Conservation (phyloP, 2,113 vertebrate species). For the Tiliqua scincoides region DNA sequence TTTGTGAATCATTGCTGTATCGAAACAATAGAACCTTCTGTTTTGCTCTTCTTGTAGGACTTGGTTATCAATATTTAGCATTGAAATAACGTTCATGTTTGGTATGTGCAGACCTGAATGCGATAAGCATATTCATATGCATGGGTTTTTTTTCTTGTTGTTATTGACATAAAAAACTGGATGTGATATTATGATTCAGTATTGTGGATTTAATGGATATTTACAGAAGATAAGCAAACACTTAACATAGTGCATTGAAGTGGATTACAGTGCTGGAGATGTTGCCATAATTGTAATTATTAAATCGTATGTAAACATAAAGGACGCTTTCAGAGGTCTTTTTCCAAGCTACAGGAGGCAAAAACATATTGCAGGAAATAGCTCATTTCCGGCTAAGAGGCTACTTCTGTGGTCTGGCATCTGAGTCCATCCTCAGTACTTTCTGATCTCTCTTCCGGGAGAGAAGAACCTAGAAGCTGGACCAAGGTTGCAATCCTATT, state of each 20-base stretch:
- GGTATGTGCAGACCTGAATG: background rate
- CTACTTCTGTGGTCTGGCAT: too few species aligned
- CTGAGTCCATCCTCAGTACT: too few species aligned
- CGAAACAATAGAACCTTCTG: background rate
- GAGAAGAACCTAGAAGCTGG: background rate
- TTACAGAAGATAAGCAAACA: background rate
- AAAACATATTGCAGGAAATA: background rate
- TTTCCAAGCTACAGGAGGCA: background rate
- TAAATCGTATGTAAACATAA: constrained; percentile 3
- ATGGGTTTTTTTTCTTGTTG: background rate
- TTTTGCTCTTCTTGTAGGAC: background rate
- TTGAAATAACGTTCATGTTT: background rate
- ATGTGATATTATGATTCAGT: background rate
- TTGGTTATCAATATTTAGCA: background rate
- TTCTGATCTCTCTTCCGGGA: too few species aligned
- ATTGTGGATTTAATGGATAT: constrained; percentile 25
- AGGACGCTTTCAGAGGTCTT: background rate
- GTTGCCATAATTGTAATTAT: background rate
- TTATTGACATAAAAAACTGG: background rate
- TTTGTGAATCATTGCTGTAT: background rate
- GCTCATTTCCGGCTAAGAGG: background rate
- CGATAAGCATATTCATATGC: background rate
- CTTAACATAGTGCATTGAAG: background rate
- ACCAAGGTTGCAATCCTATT: too few species aligned
- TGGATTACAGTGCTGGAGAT: background rate